These are phyloP conservation scores for Clamator glandarius DNA, from an alignment of 2,797 vertebrate genomes.

Conservation along the genomic window DNA sequence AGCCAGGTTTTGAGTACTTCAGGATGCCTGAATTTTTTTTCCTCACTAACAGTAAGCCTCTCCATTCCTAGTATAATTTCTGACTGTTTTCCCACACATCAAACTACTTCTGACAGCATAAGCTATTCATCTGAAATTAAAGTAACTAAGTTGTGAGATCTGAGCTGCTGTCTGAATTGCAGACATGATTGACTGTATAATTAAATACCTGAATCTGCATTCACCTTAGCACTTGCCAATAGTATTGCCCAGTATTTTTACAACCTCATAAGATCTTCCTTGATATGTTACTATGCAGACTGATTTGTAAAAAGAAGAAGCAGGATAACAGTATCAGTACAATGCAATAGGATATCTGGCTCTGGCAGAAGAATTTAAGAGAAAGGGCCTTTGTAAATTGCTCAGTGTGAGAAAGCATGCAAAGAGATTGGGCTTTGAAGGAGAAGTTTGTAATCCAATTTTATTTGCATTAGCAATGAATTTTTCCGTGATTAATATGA, in stretches of 20 bases:
- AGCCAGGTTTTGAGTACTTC: background rate
- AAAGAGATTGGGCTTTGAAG: background rate
- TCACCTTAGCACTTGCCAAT: conserved; percentile 54
- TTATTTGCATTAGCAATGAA: background rate
- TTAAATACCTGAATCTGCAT: conserved; percentile 60
- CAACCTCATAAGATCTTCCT: background rate
- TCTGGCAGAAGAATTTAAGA: background rate
- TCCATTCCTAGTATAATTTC: background rate
- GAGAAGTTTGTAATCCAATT: background rate
- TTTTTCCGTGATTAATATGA: background rate
- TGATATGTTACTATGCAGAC: background rate
- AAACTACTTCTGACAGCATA: conserved; percentile 4
- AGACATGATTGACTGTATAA: conserved; percentile 63
- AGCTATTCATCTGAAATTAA: conserved; percentile 68
- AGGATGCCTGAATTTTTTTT: background rate
- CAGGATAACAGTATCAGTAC: background rate
- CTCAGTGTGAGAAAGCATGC: background rate
- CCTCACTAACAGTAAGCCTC: background rate
- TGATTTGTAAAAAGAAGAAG: background rate
- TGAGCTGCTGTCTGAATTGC: conserved; percentile 69
- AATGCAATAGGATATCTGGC: background rate
- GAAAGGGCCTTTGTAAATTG: background rate
- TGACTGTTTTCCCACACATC: background rate
- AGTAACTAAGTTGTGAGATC: conserved; percentile 64
- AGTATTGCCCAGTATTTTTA: background rate